These are phyloP conservation scores for Penaeus chinensis DNA, from an alignment of 1,140 invertebrate species.

Conservation along the genomic window DNA sequence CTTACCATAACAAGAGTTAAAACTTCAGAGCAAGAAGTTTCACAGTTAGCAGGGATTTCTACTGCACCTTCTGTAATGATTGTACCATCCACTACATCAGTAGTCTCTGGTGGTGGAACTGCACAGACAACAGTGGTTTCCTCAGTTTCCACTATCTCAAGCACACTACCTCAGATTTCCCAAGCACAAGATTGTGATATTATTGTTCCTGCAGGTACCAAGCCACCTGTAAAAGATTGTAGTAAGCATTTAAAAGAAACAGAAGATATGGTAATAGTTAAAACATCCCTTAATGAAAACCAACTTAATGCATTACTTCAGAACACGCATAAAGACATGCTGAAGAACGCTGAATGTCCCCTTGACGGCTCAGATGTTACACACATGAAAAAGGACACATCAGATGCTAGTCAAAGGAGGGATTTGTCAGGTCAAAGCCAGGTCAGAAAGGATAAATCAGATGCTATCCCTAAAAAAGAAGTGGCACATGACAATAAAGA, in stretches of 20 bases:
- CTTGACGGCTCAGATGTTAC: too few species aligned
- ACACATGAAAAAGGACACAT: neutral
- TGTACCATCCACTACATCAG: neutral
- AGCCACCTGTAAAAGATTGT: too few species aligned
- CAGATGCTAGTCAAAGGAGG: neutral
- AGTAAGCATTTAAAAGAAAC: neutral
- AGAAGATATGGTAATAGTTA: constrained; percentile 18
- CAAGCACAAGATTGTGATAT: too few species aligned
- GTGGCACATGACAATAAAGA: neutral
- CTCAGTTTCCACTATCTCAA: constrained; percentile 39
- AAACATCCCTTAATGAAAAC: neutral
- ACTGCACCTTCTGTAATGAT: constrained; percentile 12
- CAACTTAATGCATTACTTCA: constrained; percentile 32
- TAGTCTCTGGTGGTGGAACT: constrained; percentile 7
- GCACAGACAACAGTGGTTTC: constrained; percentile 45
- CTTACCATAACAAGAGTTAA: constrained; percentile 26
- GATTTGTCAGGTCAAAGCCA: neutral
- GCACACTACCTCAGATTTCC: constrained; percentile 16
- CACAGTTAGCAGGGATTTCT: neutral
- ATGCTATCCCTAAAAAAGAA: too few species aligned
- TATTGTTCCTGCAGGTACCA: too few species aligned
- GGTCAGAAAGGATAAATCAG: too few species aligned
- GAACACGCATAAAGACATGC: constrained; percentile 31
- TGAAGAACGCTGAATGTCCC: neutral
- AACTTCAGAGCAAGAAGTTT: constrained; percentile 8